Evolutionary conservation across 2,888 invertebrate genomes (phyloP), one percentile per base, ranked within the genome.

Genomic region (Trisateles emortualis): DNA sequence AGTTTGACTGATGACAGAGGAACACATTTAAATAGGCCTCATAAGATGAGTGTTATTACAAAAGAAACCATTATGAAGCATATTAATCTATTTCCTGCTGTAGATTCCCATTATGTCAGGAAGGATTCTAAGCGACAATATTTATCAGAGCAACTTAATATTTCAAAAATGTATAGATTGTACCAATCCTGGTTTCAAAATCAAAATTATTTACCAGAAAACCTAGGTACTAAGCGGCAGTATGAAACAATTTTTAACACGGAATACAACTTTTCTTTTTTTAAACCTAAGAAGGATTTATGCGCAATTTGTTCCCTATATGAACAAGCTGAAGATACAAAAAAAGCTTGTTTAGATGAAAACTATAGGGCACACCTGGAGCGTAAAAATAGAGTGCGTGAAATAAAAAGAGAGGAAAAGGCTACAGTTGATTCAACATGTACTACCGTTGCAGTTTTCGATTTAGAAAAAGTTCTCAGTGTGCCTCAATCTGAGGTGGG

Each of bases 351-450:
- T 32, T 24, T 69, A 24, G 44, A 73, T 52, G 42, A 52, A 47
- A 52, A 11, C 9, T 19, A 47, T 16, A 30, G 24, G n/a, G 3
- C 2, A 5, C 70, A 76, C 47, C 38, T 62, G 49, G 55, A 68
- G 33, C 47, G 29, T 40, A 70, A 75, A 60, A 52, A 69, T 16
- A 52, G 50, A 17, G 52, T 63, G 11, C 45, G 74, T 40, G 35
- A 63, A 52, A 38, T 66, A 17, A 76, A 76, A 64, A 64, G 56
- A 22, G 41, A 54, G n/a, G 63, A 64, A 58, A 67, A 64, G 50
- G 45, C 53, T 24, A 52, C 44, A n/a, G 40, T 38, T 13, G 46
- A 42, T 42, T 32, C 24, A 54, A 39, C 35, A 36, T 47, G 52
- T 39, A 50, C 17, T 35, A 54, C 55, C 10, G 36, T 69, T 26